Conservation (phyloP, 2,113 vertebrate species). For the Polypterus bichir region DNA sequence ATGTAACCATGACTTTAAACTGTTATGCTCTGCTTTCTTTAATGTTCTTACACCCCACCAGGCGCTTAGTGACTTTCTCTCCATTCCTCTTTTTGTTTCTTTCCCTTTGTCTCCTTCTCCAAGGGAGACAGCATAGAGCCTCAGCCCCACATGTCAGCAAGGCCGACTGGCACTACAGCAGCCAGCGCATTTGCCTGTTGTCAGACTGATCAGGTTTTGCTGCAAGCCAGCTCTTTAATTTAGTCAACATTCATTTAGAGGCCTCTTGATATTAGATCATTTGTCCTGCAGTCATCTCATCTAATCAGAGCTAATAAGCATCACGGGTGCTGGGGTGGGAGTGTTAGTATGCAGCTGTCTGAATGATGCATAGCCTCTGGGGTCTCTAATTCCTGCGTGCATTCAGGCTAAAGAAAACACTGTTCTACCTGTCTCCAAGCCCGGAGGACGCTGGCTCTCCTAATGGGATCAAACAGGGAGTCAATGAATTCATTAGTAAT, state of each 20-base stretch:
- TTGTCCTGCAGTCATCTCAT: conserved; percentile 25
- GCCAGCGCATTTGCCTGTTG: not conserved
- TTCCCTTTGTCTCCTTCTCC: too few relatives aligned
- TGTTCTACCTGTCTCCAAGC: not conserved
- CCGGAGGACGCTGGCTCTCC: not conserved
- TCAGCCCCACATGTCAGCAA: too few relatives aligned
- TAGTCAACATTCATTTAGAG: conserved; percentile 27
- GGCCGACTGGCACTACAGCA: not conserved
- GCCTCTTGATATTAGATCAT: conserved; percentile 17
- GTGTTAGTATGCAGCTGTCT: conserved; percentile 4
- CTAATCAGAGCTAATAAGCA: conserved; percentile 33
- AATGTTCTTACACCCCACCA: too few relatives aligned
- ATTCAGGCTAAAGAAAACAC: not conserved
- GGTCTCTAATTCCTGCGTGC: not conserved
- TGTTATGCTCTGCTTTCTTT: too few relatives aligned
- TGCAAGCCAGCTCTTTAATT: conserved; percentile 27
- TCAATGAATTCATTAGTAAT: too few relatives aligned
- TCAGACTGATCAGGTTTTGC: conserved; percentile 18
- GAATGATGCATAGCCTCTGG: not conserved
- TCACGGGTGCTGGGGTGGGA: conserved; percentile 10
- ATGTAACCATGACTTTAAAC: too few relatives aligned
- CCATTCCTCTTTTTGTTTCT: too few relatives aligned
- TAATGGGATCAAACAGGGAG: too few relatives aligned
- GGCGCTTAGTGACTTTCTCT: too few relatives aligned
- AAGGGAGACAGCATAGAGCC: too few relatives aligned